Conservation (phyloP, 2,888 invertebrate species). For the Tanypteryx hageni region DNA sequence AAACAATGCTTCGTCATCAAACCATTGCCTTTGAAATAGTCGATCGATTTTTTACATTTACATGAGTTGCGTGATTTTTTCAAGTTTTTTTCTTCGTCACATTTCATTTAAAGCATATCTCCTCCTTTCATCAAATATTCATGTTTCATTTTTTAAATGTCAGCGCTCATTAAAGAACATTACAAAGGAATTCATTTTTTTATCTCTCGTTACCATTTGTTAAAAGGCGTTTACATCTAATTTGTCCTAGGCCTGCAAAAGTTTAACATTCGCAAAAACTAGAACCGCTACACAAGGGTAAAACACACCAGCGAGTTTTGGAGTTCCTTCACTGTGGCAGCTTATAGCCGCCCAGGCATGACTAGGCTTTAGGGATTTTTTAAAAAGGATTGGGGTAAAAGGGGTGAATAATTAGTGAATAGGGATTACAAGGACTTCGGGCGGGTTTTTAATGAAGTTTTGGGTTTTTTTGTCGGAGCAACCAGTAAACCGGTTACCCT, state of each 20-base stretch:
- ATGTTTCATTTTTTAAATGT: slow-evolving; percentile 12
- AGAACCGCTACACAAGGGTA: slow-evolving; percentile 72
- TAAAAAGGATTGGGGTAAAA: not conserved
- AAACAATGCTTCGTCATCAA: slow-evolving; percentile 42
- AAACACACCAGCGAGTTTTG: slow-evolving; percentile 87
- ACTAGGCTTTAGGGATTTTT: slow-evolving; percentile 67
- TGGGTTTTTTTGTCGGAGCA: not conserved
- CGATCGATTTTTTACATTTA: slow-evolving; percentile 44
- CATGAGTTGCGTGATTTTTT: slow-evolving; percentile 58
- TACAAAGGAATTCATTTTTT: slow-evolving; percentile 55
- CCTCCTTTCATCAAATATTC: slow-evolving; percentile 45
- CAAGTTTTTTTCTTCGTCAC: slow-evolving; percentile 27
- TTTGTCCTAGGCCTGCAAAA: slow-evolving; percentile 63
- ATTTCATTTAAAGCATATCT: slow-evolving; percentile 21
- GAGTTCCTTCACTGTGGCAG: slow-evolving; percentile 82
- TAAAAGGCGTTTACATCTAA: slow-evolving; percentile 61
- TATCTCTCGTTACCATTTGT: slow-evolving; percentile 53
- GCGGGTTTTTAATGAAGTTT: not conserved
- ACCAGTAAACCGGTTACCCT: not conserved
- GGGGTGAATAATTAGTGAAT: slow-evolving; percentile 5
- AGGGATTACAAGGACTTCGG: slow-evolving; percentile 1
- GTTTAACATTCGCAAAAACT: slow-evolving; percentile 62
- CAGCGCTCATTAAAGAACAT: slow-evolving; percentile 61
- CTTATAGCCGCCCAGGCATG: slow-evolving; percentile 68
- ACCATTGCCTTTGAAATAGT: slow-evolving; percentile 47